phyloP scores from a whole-genome alignment of 2,113 vertebrate genomes.

The Otocyon megalotis region DNA sequence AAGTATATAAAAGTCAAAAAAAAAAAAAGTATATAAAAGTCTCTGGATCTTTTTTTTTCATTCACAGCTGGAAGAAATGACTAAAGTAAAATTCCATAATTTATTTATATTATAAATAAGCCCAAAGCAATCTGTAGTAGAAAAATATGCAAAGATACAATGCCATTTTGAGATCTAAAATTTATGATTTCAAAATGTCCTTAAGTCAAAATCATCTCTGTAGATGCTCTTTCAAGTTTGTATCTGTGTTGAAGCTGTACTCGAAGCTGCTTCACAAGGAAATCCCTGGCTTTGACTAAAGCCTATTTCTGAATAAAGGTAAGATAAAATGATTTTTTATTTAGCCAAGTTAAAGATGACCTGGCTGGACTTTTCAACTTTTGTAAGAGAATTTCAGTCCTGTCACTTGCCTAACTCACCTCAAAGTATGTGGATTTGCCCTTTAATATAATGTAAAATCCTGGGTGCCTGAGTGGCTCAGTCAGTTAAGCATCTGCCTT shows the following conservation, averaged over 20 bases:
- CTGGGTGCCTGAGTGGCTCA: too few species aligned
- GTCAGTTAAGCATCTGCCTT: too few species aligned
- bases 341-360: background rate
- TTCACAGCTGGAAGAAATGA: background rate
- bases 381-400: background rate
- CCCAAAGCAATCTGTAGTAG: background rate
- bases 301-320: background rate
- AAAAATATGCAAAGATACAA: background rate
- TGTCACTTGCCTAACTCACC: background rate
- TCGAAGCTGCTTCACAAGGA: background rate
- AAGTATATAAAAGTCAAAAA: background rate
- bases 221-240: background rate
- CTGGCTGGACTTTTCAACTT: background rate
- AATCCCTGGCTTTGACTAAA: background rate
- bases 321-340: constrained; percentile 38
- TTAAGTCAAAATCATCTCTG: background rate
- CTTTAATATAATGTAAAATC: background rate
- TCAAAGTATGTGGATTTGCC: background rate
- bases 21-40: background rate
- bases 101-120: background rate
- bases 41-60: background rate
- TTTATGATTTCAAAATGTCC: constrained; percentile 21
- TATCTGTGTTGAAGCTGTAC: background rate
- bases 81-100: background rate
- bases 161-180: background rate